phyloP scores from a whole-genome alignment of 2,888 invertebrate genomes.

The Heliothis peltigera region DNA sequence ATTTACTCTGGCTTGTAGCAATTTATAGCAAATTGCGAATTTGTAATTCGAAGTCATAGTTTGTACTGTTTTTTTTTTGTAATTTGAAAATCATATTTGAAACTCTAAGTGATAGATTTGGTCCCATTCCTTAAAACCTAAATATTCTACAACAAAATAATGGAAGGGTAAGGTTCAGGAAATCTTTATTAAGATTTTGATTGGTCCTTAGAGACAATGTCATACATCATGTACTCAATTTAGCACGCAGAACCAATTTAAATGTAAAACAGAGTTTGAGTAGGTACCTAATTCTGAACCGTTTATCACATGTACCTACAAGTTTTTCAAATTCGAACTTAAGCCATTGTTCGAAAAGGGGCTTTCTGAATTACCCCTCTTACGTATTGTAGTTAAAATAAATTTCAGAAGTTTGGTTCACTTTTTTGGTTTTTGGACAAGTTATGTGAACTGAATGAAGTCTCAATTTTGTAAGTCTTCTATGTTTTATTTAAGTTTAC shows the following conservation, averaged over 20 bases:
- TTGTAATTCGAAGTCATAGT: neutral
- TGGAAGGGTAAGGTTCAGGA: neutral
- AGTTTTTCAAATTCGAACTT: neutral
- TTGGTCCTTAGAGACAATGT: neutral
- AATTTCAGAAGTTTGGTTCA: slow-evolving; percentile 27
- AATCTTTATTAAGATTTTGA: neutral
- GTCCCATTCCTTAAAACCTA: neutral
- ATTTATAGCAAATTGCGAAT: slow-evolving; percentile 2
- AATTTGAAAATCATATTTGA: neutral
- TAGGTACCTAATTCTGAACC: neutral
- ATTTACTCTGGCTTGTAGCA: slow-evolving; percentile 17
- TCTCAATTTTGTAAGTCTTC: too few species aligned
- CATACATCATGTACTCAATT: neutral
- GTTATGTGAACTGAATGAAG: neutral
- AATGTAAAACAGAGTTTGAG: neutral
- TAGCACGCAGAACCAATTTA: neutral
- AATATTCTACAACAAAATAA: neutral
- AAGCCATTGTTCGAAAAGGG: slow-evolving; percentile 6
- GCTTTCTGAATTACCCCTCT: slow-evolving; percentile 22
- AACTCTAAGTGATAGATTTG: neutral
- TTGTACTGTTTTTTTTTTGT: too few species aligned
- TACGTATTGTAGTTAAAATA: slow-evolving; percentile 29
- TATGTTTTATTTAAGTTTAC: too few species aligned
- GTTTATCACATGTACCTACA: neutral
- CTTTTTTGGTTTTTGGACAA: slow-evolving; percentile 19